Evolutionary conservation across 2,113 vertebrate genomes (phyloP).

Genomic region (Perca fluviatilis): DNA sequence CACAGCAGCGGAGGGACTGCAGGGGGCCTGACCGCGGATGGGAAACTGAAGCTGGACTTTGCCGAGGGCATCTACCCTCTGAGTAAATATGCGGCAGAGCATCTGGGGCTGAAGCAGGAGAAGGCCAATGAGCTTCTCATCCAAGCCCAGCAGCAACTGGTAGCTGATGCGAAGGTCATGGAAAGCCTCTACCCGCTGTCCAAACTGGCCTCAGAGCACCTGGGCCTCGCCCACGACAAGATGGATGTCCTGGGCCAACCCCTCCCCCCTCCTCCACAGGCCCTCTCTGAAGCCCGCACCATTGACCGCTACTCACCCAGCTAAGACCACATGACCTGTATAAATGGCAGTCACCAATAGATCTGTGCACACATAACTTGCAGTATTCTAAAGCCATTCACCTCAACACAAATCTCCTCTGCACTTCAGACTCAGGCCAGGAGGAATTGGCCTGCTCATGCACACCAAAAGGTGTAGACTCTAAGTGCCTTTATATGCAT

Average conservation of each 20-base stretch:
- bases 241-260: slow-evolving; percentile 90
- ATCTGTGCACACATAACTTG: slow-evolving; percentile 73
- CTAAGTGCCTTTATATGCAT: slow-evolving; percentile 84
- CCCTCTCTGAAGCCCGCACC: slow-evolving; percentile 87
- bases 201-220: slow-evolving; percentile 93
- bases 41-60: slow-evolving; percentile 95
- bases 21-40: slow-evolving; percentile 84
- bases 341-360: slow-evolving; percentile 58
- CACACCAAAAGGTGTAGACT: slow-evolving; percentile 74
- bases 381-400: slow-evolving; percentile 84
- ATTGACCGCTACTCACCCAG: slow-evolving; percentile 95
- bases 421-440: slow-evolving; percentile 81
- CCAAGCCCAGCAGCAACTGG: slow-evolving; percentile 92
- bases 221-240: slow-evolving; percentile 94
- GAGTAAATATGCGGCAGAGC: slow-evolving; percentile 94
- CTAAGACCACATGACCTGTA: slow-evolving; percentile 78
- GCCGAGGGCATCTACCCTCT: slow-evolving; percentile 94
- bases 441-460: slow-evolving; percentile 70
- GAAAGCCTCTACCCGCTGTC: slow-evolving; percentile 96
- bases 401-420: slow-evolving; percentile 80
- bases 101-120: slow-evolving; percentile 95
- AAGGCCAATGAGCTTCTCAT: slow-evolving; percentile 93
- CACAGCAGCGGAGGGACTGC: slow-evolving; percentile 88
- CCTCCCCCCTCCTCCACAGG: slow-evolving; percentile 84
- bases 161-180: slow-evolving; percentile 93